phyloP scores from a whole-genome alignment of 2,797 vertebrate genomes.

The Echeneis naucrates region DNA sequence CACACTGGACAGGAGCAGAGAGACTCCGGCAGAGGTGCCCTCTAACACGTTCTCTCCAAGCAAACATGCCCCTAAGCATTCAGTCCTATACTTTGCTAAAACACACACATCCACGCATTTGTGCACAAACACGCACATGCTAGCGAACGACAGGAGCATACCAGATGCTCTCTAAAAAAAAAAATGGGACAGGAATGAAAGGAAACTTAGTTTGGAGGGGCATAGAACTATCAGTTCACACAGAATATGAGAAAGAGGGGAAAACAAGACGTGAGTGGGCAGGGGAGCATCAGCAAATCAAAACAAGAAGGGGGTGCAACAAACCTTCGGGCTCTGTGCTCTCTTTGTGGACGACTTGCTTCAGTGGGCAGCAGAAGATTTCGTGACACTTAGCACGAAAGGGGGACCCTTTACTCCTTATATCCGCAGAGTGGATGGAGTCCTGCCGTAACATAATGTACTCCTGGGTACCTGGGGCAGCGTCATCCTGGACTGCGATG shows the following conservation, averaged over 20 bases:
- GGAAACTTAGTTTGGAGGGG: constrained; percentile 58
- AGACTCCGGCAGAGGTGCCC: constrained; percentile 30
- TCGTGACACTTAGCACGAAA: constrained; percentile 99
- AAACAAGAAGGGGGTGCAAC: constrained; percentile 89
- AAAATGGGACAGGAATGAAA: constrained; percentile 70
- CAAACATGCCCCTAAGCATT: constrained; percentile 47
- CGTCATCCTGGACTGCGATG: constrained; percentile 99
- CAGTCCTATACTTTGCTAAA: constrained; percentile 58
- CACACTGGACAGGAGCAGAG: constrained; percentile 7
- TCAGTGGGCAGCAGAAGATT: constrained; percentile 99
- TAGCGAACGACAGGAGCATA: constrained; percentile 64
- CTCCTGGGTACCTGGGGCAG: constrained; percentile 99
- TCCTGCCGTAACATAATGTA: constrained; percentile 99
- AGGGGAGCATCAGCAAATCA: constrained; percentile 73
- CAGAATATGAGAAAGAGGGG: constrained; percentile 61
- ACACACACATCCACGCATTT: neutral
- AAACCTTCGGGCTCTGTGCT: constrained; percentile 99
- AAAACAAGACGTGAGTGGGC: constrained; percentile 43
- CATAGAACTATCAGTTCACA: constrained; percentile 58
- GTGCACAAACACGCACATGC: constrained; percentile 56
- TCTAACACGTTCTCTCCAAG: constrained; percentile 48
- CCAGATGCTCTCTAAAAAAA: constrained; percentile 72
- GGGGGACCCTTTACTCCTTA: constrained; percentile 99
- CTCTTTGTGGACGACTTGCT: constrained; percentile 99
- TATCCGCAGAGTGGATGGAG: constrained; percentile 99